A percentile compares a stretch with the other conserved stretches of the same genome.
Conservation (phyloP, 2,113 vertebrate species). For the Antechinus stuartii region DNA sequence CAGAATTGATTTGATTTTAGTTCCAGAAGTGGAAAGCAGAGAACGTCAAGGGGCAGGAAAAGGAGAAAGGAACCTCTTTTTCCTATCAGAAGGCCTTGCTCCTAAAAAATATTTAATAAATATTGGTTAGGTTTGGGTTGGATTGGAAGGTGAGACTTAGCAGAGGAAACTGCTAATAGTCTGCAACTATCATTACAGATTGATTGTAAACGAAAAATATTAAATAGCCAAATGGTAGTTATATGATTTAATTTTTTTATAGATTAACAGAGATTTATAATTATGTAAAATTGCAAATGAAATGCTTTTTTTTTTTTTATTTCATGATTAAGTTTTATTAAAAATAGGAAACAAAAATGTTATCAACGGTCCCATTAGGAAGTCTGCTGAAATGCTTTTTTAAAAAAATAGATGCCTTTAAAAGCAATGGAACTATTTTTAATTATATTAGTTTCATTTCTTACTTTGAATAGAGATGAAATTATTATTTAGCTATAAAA, state of each 20-base stretch:
- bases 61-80: background rate
- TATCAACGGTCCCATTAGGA: too few species aligned
- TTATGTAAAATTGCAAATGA: background rate
- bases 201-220: background rate
- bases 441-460: background rate
- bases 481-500: background rate
- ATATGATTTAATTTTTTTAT: background rate
- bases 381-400: background rate
- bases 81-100: background rate
- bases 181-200: background rate
- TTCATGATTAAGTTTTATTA: too few species aligned
- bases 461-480: background rate
- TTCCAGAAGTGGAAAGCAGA: background rate
- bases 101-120: background rate
- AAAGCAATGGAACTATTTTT: background rate
- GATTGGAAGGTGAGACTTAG: background rate
- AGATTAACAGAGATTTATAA: background rate
- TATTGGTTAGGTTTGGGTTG: background rate
- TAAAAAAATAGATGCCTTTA: background rate
- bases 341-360: too few species aligned
- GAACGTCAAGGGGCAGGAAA: background rate
- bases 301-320: background rate
- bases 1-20: background rate
- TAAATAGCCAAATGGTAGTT: background rate
- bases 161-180: background rate